These are phyloP conservation scores for Homalodisca vitripennis DNA, from an alignment of 1,140 invertebrate species.

Conservation along the genomic window DNA sequence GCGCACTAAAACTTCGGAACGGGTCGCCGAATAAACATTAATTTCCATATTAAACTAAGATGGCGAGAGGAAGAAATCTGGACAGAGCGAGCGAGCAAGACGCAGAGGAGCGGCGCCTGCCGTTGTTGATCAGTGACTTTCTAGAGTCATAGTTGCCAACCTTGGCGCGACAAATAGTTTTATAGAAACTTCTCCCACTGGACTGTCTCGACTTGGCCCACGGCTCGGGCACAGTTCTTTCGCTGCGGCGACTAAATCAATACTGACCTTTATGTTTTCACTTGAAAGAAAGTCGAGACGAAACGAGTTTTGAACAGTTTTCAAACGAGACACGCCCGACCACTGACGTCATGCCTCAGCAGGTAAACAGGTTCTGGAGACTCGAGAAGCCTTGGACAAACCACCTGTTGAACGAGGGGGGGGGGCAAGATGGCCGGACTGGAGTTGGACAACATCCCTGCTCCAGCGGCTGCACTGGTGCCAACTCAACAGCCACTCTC, in stretches of 20 bases:
- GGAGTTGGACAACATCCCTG: background rate
- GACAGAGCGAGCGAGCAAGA: background rate
- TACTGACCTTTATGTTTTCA: conserved; percentile 30
- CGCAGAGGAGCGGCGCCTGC: background rate
- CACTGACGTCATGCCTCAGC: conserved; percentile 29
- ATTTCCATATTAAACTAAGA: background rate
- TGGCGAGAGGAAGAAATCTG: conserved; percentile 25
- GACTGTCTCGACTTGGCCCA: background rate
- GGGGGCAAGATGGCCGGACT: conserved; percentile 19
- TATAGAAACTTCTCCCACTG: background rate
- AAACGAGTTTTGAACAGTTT: conserved; percentile 25
- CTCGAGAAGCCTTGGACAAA: conserved; percentile 9
- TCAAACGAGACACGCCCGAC: conserved; percentile 24
- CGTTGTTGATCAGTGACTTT: conserved; percentile 6
- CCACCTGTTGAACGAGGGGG: conserved; percentile 30
- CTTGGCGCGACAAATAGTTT: background rate
- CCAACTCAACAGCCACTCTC: background rate
- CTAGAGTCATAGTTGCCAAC: conserved; percentile 23
- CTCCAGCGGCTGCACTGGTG: conserved; percentile 12
- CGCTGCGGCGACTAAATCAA: conserved; percentile 11
- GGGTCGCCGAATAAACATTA: background rate
- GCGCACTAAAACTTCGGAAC: background rate
- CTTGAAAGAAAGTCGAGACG: conserved; percentile 30
- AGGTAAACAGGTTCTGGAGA: conserved; percentile 30
- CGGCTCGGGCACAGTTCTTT: background rate